A percentile compares a stretch with the other conserved stretches of the same genome.
Conservation (phyloP, 2,113 vertebrate genomes). For the Spea bombifrons region DNA sequence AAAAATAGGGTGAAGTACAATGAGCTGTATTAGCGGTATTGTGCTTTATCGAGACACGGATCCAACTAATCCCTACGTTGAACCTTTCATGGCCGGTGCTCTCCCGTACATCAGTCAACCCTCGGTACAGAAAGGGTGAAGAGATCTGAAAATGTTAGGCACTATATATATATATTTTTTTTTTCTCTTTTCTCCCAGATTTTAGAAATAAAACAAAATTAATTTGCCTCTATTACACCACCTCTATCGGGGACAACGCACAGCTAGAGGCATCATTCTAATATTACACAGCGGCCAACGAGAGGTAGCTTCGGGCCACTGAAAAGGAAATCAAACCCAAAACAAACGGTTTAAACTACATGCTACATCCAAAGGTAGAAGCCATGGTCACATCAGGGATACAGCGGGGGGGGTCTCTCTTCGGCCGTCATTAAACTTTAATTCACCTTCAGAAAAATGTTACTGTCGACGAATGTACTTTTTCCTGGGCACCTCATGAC, state of each 20-base stretch:
- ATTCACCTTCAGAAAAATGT: background rate
- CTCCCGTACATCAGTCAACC: background rate
- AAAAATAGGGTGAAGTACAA: constrained; percentile 54
- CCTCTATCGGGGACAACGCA: constrained; percentile 53
- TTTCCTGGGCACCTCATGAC: background rate
- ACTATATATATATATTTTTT: constrained; percentile 71
- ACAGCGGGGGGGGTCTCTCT: constrained; percentile 32
- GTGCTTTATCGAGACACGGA: constrained; percentile 75
- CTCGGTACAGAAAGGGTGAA: constrained; percentile 7
- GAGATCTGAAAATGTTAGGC: constrained; percentile 71
- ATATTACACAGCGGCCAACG: background rate
- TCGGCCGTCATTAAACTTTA: constrained; percentile 43
- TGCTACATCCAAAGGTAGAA: constrained; percentile 5
- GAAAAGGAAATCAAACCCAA: constrained; percentile 22
- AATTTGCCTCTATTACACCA: background rate
- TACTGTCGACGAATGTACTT: background rate
- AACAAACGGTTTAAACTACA: constrained; percentile 27
- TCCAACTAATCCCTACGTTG: constrained; percentile 63
- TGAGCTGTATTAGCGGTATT: constrained; percentile 62
- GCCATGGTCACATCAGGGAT: constrained; percentile 34
- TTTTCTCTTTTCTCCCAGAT: constrained; percentile 53
- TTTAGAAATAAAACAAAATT: background rate
- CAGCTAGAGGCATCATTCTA: background rate
- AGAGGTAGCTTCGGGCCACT: constrained; percentile 40
- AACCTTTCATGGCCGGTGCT: background rate